Evolutionary conservation across 1,140 invertebrate genomes (phyloP), one percentile per base, ranked within the genome.

Genomic region (Adoxophyes honmai): DNA sequence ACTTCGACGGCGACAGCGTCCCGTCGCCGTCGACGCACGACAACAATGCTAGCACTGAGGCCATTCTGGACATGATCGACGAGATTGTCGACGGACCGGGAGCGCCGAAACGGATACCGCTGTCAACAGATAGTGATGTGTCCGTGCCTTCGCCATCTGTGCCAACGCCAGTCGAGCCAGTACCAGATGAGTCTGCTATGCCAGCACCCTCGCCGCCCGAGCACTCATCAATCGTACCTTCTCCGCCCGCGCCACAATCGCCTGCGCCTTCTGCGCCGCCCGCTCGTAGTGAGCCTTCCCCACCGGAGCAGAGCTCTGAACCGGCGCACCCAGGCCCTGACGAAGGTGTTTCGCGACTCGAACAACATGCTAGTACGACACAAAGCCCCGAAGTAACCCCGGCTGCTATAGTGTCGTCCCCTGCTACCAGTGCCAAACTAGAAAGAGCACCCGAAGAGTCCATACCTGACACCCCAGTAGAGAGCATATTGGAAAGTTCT

Each of bases 11-110:
- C 60, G 86, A 85, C 62, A 81, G 81, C 67, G 84, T 82, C 65
- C 81, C 81, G 58, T 86, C 79, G 66, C 84, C 83, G 67, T 81
- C 80, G 67, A 64, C 78, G 64, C 78, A 81, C 52, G 81, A 86
- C 59, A 81, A 78, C 73, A 86, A 86, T 74, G 82, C 84, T 42
- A 89, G 86, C 68, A 90, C 88, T n/a, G 88, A 90, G 64, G 85
- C 86, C 62, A 88, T 90, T 52, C 73, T 90, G 63, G 81, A 88
- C 54, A 90, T 90, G 88, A 90, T 90, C 55, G 88, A 90, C 61
- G 86, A 90, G 68, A 80, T 90, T 54, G 82, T 89, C 13, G 88
- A 87, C 52, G 85, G 82, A 13, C 86, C 84, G 18, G 78, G 78
- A 48, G 84, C 86, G 34, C 74, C 82, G 8, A 84, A 85, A 59